These are phyloP conservation scores for Pteropus alecto DNA, from an alignment of 2,113 vertebrate species.

Conservation along the genomic window DNA sequence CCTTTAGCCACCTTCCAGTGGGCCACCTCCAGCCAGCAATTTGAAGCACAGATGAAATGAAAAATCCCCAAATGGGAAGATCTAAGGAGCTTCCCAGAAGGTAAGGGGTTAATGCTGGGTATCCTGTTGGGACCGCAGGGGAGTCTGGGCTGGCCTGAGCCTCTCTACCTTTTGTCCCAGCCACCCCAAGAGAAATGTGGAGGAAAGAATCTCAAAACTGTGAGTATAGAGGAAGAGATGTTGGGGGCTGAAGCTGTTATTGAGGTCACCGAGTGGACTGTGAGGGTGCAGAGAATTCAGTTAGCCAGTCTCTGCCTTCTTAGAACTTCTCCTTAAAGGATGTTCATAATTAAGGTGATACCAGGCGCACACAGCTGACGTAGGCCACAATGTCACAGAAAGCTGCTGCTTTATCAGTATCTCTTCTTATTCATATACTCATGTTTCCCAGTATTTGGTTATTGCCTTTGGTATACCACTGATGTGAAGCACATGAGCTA, in stretches of 20 bases:
- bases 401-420: neutral
- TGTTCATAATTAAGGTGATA: neutral
- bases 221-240: neutral
- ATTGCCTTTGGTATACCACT: neutral
- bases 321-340: neutral
- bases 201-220: neutral
- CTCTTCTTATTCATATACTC: neutral
- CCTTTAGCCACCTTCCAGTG: neutral
- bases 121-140: neutral
- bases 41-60: neutral
- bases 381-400: neutral
- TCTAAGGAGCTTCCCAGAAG: neutral
- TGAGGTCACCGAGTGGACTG: neutral
- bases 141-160: neutral
- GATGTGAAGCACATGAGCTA: neutral
- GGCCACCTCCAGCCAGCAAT: neutral
- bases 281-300: neutral
- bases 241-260: rapidly evolving
- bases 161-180: too few species aligned
- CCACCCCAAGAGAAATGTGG: neutral
- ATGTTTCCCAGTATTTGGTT: neutral
- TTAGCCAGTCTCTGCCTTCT: neutral
- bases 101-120: neutral
- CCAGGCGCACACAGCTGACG: neutral
- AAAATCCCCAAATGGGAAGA: neutral